A percentile compares a stretch with the other conserved stretches of the same genome.
Conservation (phyloP, 2,113 vertebrate genomes). For the Chloebia gouldiae region DNA sequence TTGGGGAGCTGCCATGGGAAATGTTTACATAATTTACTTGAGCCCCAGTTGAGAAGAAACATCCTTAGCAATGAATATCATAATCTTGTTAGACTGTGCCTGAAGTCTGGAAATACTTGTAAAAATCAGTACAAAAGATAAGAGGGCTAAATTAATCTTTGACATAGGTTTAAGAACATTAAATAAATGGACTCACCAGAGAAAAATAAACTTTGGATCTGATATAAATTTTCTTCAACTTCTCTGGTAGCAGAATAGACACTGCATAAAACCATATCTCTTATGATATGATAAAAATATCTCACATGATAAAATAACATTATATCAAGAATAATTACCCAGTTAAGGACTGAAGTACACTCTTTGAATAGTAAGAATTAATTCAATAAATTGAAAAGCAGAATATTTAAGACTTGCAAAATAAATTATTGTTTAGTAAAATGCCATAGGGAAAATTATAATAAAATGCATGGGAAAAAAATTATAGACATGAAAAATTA, state of each 20-base stretch:
- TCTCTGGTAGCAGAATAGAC: not conserved
- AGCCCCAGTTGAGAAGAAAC: not conserved
- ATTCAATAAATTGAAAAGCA: not conserved
- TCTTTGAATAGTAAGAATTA: not conserved
- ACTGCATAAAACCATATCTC: not conserved
- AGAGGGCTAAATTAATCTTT: not conserved
- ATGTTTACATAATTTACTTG: not conserved
- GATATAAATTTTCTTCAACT: not conserved
- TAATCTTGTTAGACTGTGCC: not conserved
- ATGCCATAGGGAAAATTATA: not conserved
- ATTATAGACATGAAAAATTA: not conserved
- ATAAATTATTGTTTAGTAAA: not conserved
- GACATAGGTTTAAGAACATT: not conserved
- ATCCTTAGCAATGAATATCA: slow-evolving; percentile 16
- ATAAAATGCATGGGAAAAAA: not conserved
- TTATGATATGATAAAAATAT: not conserved
- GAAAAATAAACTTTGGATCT: not conserved
- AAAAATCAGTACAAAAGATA: not conserved
- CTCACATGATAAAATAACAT: not conserved
- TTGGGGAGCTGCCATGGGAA: slow-evolving; percentile 1
- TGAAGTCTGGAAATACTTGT: slow-evolving; percentile 4
- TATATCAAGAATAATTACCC: not conserved
- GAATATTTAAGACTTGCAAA: not conserved
- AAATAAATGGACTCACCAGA: not conserved
- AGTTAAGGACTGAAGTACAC: not conserved